phyloP scores from a whole-genome alignment of 2,888 invertebrate species.

The Ptycholaimellus sp. region DNA sequence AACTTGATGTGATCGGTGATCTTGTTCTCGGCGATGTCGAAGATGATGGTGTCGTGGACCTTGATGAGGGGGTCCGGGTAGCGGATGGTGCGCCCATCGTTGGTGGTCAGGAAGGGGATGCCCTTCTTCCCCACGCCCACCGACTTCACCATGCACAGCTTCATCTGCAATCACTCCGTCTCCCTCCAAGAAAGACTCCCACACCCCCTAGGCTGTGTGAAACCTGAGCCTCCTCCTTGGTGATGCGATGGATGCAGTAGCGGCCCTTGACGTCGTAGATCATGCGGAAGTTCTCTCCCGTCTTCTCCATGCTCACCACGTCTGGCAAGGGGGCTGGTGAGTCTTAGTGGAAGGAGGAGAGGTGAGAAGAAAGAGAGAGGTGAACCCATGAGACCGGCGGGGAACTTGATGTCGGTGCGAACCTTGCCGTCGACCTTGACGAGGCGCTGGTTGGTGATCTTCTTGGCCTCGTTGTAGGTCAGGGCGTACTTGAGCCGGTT shows the following conservation, averaged over 20 bases:
- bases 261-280: conserved; percentile 97
- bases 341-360: not conserved
- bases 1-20: conserved; percentile 95
- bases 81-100: conserved; percentile 89
- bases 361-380: conserved; percentile 31
- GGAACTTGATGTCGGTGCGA: conserved; percentile 84
- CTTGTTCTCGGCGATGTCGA: conserved; percentile 74
- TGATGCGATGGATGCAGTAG: conserved; percentile 87
- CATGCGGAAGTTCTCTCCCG: conserved; percentile 82
- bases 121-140: conserved; percentile 76
- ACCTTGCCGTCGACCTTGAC: conserved; percentile 94
- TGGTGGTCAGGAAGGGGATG: conserved; percentile 78
- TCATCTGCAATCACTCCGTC: conserved; percentile 86
- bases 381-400: conserved; percentile 99
- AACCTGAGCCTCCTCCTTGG: conserved; percentile 86
- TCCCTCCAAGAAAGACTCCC: too few relatives aligned
- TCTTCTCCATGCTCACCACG: conserved; percentile 93
- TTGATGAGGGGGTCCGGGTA: conserved; percentile 94
- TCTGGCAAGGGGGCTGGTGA: conserved; percentile 38
- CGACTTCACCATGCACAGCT: conserved; percentile 76
- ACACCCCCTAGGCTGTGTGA: too few relatives aligned
- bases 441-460: conserved; percentile 88
- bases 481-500: conserved; percentile 94
- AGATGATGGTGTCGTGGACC: conserved; percentile 78
- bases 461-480: conserved; percentile 80